Evolutionary conservation across 2,113 vertebrate species (phyloP).

Genomic region (Enhydra lutris): DNA sequence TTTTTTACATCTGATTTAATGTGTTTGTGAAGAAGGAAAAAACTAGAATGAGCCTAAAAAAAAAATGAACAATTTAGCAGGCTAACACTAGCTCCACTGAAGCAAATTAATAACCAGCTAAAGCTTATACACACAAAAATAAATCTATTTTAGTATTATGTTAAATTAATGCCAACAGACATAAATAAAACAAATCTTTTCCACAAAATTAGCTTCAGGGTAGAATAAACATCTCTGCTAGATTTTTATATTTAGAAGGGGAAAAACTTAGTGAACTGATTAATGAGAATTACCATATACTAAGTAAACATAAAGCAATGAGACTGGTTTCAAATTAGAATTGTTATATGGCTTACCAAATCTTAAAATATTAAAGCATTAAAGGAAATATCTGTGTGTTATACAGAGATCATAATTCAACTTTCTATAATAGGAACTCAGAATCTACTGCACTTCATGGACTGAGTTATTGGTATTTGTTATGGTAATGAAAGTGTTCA

Average conservation of each 20-base stretch:
- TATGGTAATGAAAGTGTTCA: not conserved
- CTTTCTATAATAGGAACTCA: not conserved
- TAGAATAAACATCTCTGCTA: conserved; percentile 19
- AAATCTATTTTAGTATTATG: not conserved
- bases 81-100: not conserved
- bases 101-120: conserved; percentile 34
- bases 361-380: conserved; percentile 36
- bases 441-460: not conserved
- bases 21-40: not conserved
- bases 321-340: conserved; percentile 20
- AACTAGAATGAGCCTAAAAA: not conserved
- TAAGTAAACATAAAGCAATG: conserved; percentile 30
- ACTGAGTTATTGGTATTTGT: not conserved
- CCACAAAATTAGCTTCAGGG: not conserved
- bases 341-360: not conserved
- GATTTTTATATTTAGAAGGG: not conserved
- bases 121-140: conserved; percentile 27
- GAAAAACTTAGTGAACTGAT: conserved; percentile 5
- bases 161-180: not conserved
- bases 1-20: conserved; percentile 30
- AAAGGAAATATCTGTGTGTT: not conserved
- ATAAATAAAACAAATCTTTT: conserved; percentile 13
- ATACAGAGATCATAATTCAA: conserved; percentile 1
- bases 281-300: not conserved
- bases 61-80: not conserved